phyloP scores from a whole-genome alignment of 1,140 invertebrate genomes.

The Ceratosolen solmsi region DNA sequence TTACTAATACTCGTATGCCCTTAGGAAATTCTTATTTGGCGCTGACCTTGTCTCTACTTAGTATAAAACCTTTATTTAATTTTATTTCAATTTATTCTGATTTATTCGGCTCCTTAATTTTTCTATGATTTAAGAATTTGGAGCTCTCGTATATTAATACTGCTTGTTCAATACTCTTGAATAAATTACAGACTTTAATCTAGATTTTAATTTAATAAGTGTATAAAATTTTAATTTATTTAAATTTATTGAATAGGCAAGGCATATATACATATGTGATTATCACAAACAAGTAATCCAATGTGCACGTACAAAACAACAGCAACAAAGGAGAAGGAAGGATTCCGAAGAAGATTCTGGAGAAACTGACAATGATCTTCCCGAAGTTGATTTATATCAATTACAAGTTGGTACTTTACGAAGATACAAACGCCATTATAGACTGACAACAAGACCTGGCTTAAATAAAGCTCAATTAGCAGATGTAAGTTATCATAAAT shows the following conservation, averaged over 20 bases:
- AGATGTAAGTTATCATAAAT: conserved; percentile 82
- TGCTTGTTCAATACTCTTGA: too few relatives aligned
- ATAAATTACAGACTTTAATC: too few relatives aligned
- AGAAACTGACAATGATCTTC: conserved; percentile 88
- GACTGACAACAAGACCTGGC: conserved; percentile 90
- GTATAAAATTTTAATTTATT: neutral
- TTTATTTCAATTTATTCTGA: too few relatives aligned
- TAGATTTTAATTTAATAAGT: too few relatives aligned
- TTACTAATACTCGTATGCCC: too few relatives aligned
- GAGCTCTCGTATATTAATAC: too few relatives aligned
- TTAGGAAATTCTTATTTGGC: too few relatives aligned
- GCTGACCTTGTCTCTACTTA: too few relatives aligned
- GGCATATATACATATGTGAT: conserved; percentile 97
- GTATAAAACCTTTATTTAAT: too few relatives aligned
- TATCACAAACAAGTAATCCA: conserved; percentile 96
- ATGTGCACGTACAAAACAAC: conserved; percentile 87
- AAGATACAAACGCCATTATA: conserved; percentile 94
- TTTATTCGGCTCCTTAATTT: too few relatives aligned
- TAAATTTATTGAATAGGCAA: conserved; percentile 77
- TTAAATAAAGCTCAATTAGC: conserved; percentile 95
- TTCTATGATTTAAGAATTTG: too few relatives aligned
- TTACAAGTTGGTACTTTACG: conserved; percentile 93
- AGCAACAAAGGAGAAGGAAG: conserved; percentile 81
- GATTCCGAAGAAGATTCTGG: conserved; percentile 95
- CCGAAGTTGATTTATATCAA: conserved; percentile 94